Conservation (phyloP, 2,888 invertebrate species). For the Cheilosia impressa region DNA sequence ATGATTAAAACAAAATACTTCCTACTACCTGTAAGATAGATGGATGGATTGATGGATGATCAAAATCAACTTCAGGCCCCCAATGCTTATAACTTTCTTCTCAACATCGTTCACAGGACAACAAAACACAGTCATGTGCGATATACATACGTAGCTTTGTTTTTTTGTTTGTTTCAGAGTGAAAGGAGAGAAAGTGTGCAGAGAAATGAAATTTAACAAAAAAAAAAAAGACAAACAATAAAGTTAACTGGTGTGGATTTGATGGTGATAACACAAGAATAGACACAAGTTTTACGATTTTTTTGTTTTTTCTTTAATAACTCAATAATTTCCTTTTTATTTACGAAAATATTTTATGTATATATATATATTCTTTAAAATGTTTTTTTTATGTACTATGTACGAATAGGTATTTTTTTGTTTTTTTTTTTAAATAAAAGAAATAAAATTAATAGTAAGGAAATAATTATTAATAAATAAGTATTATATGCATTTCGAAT, state of each 20-base stretch:
- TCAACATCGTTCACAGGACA: slow-evolving; percentile 65
- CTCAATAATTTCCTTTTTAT: slow-evolving; percentile 72
- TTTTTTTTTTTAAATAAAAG: slow-evolving; percentile 57
- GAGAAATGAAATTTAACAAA: slow-evolving; percentile 42
- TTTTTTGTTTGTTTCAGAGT: slow-evolving; percentile 25
- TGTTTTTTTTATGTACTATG: slow-evolving; percentile 76
- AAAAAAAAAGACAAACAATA: slow-evolving; percentile 17
- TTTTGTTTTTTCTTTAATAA: slow-evolving; percentile 71
- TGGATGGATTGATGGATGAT: slow-evolving; percentile 54
- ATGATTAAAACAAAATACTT: slow-evolving; percentile 44
- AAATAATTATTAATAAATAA: slow-evolving; percentile 72
- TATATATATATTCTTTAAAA: slow-evolving; percentile 70
- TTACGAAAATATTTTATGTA: slow-evolving; percentile 74
- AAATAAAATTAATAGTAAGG: slow-evolving; percentile 54
- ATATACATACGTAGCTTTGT: slow-evolving; percentile 7
- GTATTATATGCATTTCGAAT: slow-evolving; percentile 66
- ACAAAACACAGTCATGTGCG: slow-evolving; percentile 60
- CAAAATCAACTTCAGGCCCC: slow-evolving; percentile 76
- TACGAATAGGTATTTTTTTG: slow-evolving; percentile 75
- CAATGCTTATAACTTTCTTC: slow-evolving; percentile 74
- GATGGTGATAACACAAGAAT: slow-evolving; percentile 70
- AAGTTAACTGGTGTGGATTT: slow-evolving; percentile 41
- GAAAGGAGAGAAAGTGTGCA: slow-evolving; percentile 52
- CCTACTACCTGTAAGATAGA: slow-evolving; percentile 59
- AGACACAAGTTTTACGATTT: slow-evolving; percentile 70